These are phyloP conservation scores for Yponomeuta cagnagella DNA, from an alignment of 2,888 invertebrate genomes.

Conservation along the genomic window DNA sequence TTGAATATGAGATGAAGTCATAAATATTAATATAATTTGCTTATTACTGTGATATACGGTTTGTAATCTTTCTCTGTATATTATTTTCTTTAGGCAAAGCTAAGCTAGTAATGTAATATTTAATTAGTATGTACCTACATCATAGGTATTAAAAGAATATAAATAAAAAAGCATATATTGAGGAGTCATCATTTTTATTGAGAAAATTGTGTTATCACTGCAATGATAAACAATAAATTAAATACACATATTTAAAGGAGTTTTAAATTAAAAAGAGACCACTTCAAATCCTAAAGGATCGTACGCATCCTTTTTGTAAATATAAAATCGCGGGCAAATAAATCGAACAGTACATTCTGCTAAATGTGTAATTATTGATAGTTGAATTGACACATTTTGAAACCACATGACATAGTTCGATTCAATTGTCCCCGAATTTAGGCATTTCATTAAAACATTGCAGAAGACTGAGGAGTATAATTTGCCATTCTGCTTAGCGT, in stretches of 20 bases:
- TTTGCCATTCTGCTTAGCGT: too few species aligned
- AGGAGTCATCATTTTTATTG: conserved; percentile 67
- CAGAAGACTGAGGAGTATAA: too few species aligned
- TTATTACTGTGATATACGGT: conserved; percentile 9
- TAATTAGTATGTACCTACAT: background rate
- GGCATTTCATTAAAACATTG: conserved; percentile 44
- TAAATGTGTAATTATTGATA: too few species aligned
- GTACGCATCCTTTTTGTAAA: conserved; percentile 39
- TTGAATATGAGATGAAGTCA: too few species aligned
- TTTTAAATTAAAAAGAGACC: conserved; percentile 47
- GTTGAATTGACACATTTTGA: too few species aligned
- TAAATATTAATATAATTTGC: background rate
- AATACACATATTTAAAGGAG: conserved; percentile 45
- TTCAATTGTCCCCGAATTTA: background rate
- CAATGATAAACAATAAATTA: conserved; percentile 71
- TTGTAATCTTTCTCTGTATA: background rate
- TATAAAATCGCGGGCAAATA: conserved; percentile 33
- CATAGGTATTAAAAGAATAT: background rate
- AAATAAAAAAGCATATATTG: conserved; percentile 19
- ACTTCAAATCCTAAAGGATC: conserved; percentile 48
- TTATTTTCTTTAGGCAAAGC: background rate
- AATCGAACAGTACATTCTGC: background rate
- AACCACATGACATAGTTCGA: background rate
- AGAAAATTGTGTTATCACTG: conserved; percentile 69
- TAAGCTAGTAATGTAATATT: background rate